A percentile compares a stretch with the other conserved stretches of the same genome.
Evolutionary conservation across 2,797 vertebrate species (phyloP).

Genomic region (Muraenolepis orangiensis): DNA sequence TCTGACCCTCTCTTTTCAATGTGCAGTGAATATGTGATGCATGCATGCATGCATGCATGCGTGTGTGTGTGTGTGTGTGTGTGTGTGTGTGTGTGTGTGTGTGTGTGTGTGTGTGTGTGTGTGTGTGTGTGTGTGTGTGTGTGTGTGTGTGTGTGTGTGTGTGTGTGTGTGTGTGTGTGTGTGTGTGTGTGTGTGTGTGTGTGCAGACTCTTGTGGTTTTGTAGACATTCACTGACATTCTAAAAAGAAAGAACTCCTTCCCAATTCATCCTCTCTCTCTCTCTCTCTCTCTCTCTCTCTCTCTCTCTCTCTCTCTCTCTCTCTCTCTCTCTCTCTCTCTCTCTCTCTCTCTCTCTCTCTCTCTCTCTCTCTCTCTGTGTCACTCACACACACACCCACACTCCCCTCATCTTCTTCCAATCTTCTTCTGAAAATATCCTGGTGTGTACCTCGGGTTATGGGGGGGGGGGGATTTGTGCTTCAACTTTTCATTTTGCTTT

Average conservation of each 20-base stretch:
- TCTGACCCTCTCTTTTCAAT: neutral
- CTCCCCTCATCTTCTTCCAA: neutral
- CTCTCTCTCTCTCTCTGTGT: neutral
- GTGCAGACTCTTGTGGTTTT: neutral
- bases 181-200: neutral
- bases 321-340: neutral
- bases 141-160: neutral
- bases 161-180: neutral
- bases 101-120: neutral
- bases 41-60: neutral
- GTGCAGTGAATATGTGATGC: neutral
- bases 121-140: neutral
- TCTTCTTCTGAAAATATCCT: constrained; percentile 1
- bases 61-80: neutral
- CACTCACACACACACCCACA: neutral
- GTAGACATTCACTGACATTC: neutral
- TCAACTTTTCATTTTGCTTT: neutral
- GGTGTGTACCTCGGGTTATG: no score
- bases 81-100: neutral
- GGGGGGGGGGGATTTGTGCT: no score
- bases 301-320: no score
- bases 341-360: neutral
- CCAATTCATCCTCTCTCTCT: neutral
- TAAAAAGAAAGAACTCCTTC: neutral
- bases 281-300: no score